These are phyloP conservation scores for Neolamprologus kungweensis DNA, from an alignment of 2,113 vertebrate species.

Conservation along the genomic window DNA sequence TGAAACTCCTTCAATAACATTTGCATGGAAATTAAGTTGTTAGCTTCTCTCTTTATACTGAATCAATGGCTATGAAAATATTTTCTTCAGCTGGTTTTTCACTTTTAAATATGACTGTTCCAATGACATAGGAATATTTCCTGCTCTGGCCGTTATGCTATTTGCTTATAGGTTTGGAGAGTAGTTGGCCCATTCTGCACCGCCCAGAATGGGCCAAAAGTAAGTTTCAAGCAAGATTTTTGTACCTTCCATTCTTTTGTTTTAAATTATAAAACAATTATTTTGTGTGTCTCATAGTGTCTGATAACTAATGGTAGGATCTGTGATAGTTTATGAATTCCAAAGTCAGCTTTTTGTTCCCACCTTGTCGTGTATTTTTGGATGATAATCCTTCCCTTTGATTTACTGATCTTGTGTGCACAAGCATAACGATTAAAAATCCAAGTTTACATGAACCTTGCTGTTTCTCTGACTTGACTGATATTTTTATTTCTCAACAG, in stretches of 20 bases:
- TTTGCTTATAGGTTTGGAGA: not conserved
- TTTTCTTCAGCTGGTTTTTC: constrained; percentile 19
- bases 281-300: not conserved
- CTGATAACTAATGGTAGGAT: not conserved
- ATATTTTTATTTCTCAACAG: not conserved
- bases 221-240: not conserved
- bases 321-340: not conserved
- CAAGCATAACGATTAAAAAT: not conserved
- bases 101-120: not conserved
- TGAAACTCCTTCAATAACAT: constrained; percentile 32
- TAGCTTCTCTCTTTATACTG: not conserved
- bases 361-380: not conserved
- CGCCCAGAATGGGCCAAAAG: not conserved
- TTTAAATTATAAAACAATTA: rapidly evolving
- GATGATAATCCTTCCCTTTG: not conserved
- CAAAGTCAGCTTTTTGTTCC: not conserved
- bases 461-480: not conserved
- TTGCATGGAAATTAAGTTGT: constrained; percentile 38
- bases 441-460: not conserved
- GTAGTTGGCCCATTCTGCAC: not conserved
- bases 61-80: not conserved
- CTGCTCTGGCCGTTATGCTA: not conserved
- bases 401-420: not conserved
- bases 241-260: not conserved
- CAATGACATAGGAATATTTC: not conserved